Percentiles rank a stretch among this genome's conserved stretches.
phyloP scores from a whole-genome alignment of 2,797 vertebrate genomes.

The Pangasius sanitwongsei region DNA sequence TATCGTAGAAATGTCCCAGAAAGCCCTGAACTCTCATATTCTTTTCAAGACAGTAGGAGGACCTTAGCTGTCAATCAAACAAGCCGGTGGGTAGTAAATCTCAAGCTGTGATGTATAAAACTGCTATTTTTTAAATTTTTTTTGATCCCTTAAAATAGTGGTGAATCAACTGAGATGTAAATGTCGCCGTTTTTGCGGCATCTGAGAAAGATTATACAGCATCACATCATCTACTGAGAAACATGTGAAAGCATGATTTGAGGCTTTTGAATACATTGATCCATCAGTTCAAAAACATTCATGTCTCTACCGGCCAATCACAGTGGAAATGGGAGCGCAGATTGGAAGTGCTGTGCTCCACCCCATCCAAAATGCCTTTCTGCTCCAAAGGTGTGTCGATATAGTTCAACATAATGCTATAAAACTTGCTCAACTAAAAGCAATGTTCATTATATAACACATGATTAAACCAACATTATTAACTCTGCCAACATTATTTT shows the following conservation, averaged over 20 bases:
- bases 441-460: not conserved
- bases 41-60: not conserved
- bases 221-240: no score
- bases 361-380: not conserved
- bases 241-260: not conserved
- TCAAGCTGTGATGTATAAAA: not conserved
- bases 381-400: slow-evolving; percentile 13
- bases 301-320: not conserved
- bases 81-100: not conserved
- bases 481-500: not conserved
- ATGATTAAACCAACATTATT: not conserved
- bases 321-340: not conserved
- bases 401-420: not conserved
- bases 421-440: not conserved
- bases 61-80: not conserved
- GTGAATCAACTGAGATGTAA: not conserved
- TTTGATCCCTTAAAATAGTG: not conserved
- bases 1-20: not conserved
- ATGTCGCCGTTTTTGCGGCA: not conserved
- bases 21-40: not conserved
- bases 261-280: not conserved
- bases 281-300: not conserved
- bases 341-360: not conserved
- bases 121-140: not conserved
- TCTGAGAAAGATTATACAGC: not conserved